These are phyloP conservation scores for Lepidothrix coronata DNA, from an alignment of 2,113 vertebrate genomes.

Conservation along the genomic window DNA sequence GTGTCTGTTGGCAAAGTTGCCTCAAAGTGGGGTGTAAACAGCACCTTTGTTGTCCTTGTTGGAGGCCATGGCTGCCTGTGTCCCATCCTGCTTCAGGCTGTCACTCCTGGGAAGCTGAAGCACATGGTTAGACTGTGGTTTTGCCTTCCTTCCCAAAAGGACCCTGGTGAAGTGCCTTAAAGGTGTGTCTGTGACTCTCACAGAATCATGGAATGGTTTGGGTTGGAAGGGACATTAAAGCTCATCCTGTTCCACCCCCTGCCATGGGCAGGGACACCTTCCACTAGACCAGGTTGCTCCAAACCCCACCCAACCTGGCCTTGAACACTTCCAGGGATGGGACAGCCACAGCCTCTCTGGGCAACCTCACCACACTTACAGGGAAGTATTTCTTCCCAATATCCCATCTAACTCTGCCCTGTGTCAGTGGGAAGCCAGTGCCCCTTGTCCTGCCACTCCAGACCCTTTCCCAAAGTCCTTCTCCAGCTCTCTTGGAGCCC, in stretches of 20 bases:
- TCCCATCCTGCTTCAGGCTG: background rate
- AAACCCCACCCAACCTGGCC: background rate
- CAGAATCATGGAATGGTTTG: background rate
- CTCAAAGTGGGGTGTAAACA: background rate
- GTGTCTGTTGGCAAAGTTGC: background rate
- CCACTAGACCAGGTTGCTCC: background rate
- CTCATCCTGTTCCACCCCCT: background rate
- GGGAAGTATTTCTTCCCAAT: background rate
- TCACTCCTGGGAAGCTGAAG: background rate
- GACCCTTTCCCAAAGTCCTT: background rate
- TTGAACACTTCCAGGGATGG: background rate
- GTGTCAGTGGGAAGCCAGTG: background rate
- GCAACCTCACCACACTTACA: background rate
- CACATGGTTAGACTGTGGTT: fast-evolving
- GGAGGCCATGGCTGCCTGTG: background rate
- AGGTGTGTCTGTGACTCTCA: background rate
- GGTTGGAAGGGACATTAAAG: background rate
- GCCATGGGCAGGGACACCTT: background rate
- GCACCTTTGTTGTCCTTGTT: background rate
- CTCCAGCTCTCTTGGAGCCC: background rate
- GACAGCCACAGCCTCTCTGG: background rate
- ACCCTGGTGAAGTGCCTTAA: background rate
- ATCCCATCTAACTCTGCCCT: background rate
- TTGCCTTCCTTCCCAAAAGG: background rate
- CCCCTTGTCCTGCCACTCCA: background rate